Evolutionary conservation across 2,888 invertebrate species (phyloP).

Genomic region (Euphydryas editha): DNA sequence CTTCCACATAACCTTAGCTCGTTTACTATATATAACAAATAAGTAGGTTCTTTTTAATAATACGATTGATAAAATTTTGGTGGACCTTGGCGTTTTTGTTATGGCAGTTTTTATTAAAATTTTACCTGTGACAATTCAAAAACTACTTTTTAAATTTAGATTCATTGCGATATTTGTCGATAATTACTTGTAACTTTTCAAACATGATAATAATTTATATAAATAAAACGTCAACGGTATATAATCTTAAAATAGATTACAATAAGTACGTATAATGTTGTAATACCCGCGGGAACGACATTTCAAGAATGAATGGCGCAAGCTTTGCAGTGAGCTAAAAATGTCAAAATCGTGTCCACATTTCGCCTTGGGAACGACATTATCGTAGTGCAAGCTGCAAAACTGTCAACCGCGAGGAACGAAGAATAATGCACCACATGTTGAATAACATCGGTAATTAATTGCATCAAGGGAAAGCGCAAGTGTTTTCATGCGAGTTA

Average conservation of each 20-base stretch:
- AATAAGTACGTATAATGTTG: conserved; percentile 17
- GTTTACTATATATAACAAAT: too few species aligned
- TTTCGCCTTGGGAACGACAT: conserved; percentile 60
- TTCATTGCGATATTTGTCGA: too few species aligned
- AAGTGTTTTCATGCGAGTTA: conserved; percentile 74
- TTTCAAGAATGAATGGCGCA: conserved; percentile 68
- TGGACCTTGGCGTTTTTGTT: too few species aligned
- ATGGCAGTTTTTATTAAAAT: too few species aligned
- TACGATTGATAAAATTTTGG: too few species aligned
- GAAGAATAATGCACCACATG: conserved; percentile 77
- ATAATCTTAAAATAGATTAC: conserved; percentile 16
- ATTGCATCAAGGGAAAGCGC: conserved; percentile 73
- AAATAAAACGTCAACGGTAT: conserved; percentile 7
- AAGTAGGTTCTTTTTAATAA: too few species aligned
- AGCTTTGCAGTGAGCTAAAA: conserved; percentile 65
- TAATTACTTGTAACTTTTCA: neutral
- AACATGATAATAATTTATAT: neutral
- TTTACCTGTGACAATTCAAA: too few species aligned
- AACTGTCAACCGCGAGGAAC: conserved; percentile 60
- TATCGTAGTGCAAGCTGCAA: conserved; percentile 55
- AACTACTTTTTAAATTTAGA: too few species aligned
- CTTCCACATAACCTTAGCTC: too few species aligned
- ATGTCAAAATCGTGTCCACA: conserved; percentile 77
- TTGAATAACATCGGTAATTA: conserved; percentile 75
- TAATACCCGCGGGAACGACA: conserved; percentile 50